Conservation (phyloP, 1,140 invertebrate genomes). For the Oscheius sp. region DNA sequence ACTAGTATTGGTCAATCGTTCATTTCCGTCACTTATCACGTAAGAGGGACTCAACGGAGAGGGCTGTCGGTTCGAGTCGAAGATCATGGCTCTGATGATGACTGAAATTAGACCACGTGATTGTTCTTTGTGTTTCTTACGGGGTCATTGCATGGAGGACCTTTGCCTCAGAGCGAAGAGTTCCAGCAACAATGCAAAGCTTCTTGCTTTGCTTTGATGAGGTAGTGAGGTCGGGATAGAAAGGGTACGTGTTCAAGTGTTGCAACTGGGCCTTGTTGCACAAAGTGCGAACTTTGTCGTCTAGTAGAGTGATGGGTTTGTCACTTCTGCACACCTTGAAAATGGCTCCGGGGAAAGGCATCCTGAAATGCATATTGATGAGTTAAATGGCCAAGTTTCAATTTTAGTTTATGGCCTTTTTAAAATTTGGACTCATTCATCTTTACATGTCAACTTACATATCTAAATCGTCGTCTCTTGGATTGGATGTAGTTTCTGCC, state of each 20-base stretch:
- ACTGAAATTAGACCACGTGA: no score
- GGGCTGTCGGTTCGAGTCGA: no score
- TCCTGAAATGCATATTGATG: background rate
- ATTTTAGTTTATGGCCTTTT: background rate
- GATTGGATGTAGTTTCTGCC: background rate
- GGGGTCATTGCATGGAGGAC: no score
- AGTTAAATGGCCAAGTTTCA: rapidly evolving
- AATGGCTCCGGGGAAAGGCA: background rate
- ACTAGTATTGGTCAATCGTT: no score
- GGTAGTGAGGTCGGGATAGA: slow-evolving; percentile 16
- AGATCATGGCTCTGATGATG: no score
- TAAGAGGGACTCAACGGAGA: no score
- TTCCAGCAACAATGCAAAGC: slow-evolving; percentile 8
- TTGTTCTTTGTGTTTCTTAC: no score
- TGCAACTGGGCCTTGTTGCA: slow-evolving; percentile 29
- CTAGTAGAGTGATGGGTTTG: slow-evolving; percentile 11
- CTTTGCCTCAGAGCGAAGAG: slow-evolving; percentile 8
- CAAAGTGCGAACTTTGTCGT: slow-evolving; percentile 15
- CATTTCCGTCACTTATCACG: no score
- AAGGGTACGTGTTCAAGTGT: slow-evolving; percentile 27
- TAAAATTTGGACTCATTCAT: background rate
- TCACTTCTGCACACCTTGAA: slow-evolving; percentile 8
- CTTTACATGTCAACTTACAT: slow-evolving; percentile 10
- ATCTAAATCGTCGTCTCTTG: background rate
- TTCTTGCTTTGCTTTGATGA: slow-evolving; percentile 31